Percentiles rank a stretch among this genome's conserved stretches.
Conservation (phyloP, 2,888 invertebrate genomes). For the Sinhomidia bicolor region DNA sequence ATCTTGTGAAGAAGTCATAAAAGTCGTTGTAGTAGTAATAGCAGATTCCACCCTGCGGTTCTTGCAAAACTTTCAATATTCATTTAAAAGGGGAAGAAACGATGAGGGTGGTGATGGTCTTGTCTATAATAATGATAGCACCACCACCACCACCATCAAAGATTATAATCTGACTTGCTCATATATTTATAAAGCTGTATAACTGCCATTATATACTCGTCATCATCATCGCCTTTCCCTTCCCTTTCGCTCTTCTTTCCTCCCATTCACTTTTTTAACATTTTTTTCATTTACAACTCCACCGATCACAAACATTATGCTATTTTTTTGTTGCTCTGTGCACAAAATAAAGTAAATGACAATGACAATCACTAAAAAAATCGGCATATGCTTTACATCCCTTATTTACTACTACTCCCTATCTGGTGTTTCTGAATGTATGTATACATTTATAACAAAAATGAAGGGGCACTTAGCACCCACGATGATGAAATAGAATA, state of each 20-base stretch:
- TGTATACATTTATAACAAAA: too few species aligned
- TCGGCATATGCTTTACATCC: not conserved
- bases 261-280: not conserved
- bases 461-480: not conserved
- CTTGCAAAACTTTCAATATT: constrained; percentile 60
- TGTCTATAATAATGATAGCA: constrained; percentile 28
- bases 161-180: not conserved
- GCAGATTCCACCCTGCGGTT: constrained; percentile 43
- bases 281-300: too few species aligned
- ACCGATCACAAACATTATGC: not conserved
- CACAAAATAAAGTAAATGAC: not conserved
- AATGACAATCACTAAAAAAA: not conserved
- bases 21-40: too few species aligned
- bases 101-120: constrained; percentile 45
- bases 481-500: constrained; percentile 9
- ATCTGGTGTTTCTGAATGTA: not conserved
- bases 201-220: not conserved
- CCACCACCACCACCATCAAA: not conserved
- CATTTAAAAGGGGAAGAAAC: constrained; percentile 35
- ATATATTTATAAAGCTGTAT: not conserved
- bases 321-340: not conserved
- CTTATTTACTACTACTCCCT: too few species aligned
- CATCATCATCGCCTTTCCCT: constrained; percentile 23
- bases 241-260: not conserved
- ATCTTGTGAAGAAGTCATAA: not conserved